These are phyloP conservation scores for Taeniopygia guttata DNA, from an alignment of 2,797 vertebrate genomes.

Conservation along the genomic window DNA sequence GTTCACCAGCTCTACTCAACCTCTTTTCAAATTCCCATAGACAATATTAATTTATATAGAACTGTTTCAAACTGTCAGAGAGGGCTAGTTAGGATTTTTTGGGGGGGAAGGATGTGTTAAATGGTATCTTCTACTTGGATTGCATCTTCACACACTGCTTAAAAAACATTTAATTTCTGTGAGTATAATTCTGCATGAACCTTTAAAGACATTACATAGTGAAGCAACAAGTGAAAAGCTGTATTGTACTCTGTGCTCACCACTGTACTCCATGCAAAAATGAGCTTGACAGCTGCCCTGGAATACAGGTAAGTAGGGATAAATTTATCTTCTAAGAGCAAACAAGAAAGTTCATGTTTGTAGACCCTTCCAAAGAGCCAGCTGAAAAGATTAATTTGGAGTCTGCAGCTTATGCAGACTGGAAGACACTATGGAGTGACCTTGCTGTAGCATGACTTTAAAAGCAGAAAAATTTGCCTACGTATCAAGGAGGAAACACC, in stretches of 20 bases:
- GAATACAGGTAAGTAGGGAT: neutral
- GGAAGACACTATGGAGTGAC: neutral
- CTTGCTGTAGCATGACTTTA: neutral
- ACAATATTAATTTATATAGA: neutral
- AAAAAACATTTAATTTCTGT: neutral
- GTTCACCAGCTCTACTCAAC: neutral
- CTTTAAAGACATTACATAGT: neutral
- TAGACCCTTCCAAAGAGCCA: neutral
- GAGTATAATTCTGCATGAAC: neutral
- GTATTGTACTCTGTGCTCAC: neutral
- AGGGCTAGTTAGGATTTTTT: neutral
- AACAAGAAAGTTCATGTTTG: neutral
- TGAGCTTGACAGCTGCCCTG: neutral
- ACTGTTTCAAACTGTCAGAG: neutral
- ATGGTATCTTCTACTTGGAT: neutral
- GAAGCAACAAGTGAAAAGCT: neutral
- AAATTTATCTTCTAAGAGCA: neutral
- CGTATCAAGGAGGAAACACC: neutral
- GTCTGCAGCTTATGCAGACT: neutral
- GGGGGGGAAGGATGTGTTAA: rapidly evolving
- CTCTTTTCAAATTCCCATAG: neutral
- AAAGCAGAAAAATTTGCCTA: neutral
- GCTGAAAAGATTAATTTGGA: neutral
- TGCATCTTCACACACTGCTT: neutral
- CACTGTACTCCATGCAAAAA: neutral